Percentiles rank a stretch among this genome's conserved stretches.
These are phyloP conservation scores for Crocuta crocuta DNA, from an alignment of 2,113 vertebrate genomes.

Conservation along the genomic window DNA sequence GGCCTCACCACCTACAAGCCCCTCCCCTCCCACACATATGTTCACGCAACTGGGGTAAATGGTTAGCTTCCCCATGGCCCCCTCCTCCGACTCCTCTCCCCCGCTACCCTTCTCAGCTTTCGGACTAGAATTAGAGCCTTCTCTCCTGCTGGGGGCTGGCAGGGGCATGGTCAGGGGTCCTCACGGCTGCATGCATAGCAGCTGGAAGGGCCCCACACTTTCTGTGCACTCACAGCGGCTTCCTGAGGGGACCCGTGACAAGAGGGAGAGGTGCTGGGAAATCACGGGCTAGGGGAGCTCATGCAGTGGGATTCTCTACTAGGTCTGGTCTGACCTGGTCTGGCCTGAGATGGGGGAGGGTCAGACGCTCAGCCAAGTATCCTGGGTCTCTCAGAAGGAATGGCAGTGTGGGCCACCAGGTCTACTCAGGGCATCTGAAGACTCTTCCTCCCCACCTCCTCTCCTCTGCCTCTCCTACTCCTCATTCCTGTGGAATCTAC, in stretches of 20 bases:
- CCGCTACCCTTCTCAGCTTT: conserved; percentile 57
- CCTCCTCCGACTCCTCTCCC: not conserved
- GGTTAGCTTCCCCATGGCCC: not conserved
- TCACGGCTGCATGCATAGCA: conserved; percentile 65
- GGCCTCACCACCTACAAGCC: conserved; percentile 56
- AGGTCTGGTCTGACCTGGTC: not conserved
- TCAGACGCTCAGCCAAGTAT: not conserved
- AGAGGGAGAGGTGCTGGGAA: not conserved
- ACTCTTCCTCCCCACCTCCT: not conserved
- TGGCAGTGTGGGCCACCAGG: not conserved
- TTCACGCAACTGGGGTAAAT: conserved; percentile 43
- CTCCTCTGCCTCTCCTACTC: not conserved
- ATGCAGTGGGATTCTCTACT: not conserved
- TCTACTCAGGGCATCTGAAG: not conserved
- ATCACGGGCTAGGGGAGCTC: too few relatives aligned
- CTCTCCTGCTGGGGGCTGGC: not conserved
- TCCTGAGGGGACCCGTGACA: not conserved
- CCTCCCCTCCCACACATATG: not conserved
- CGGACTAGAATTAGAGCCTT: not conserved
- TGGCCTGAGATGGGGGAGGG: not conserved
- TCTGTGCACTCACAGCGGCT: not conserved
- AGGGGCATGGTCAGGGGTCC: not conserved
- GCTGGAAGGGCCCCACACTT: conserved; percentile 53
- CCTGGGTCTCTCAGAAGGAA: not conserved
- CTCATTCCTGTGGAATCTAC: not conserved